A percentile compares a stretch with the other conserved stretches of the same genome.
Evolutionary conservation across 2,113 vertebrate genomes (phyloP).

Genomic region (Onychorhynchus coronatus): DNA sequence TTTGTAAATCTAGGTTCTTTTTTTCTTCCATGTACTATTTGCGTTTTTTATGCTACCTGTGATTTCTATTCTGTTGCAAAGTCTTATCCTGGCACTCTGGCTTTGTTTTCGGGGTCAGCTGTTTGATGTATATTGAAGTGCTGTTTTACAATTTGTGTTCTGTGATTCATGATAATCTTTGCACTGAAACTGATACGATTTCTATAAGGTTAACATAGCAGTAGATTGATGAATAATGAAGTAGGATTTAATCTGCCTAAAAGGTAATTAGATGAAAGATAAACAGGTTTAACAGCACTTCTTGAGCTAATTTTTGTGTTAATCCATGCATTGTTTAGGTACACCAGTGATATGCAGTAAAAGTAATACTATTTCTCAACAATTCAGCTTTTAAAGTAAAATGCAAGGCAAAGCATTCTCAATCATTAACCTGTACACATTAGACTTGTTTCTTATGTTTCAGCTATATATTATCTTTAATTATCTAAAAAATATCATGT

Average conservation of each 20-base stretch:
- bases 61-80: neutral
- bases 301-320: neutral
- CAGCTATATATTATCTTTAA: constrained; percentile 21
- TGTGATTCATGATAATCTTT: neutral
- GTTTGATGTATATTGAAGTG: neutral
- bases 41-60: neutral
- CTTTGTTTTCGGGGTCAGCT: neutral
- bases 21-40: neutral
- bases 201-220: neutral
- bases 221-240: neutral
- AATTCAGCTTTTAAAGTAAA: neutral
- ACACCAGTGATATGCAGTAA: neutral
- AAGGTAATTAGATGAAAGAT: neutral
- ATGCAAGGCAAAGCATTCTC: neutral
- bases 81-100: neutral
- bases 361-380: neutral
- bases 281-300: neutral
- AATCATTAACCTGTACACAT: neutral
- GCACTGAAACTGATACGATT: neutral
- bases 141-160: neutral
- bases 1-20: neutral
- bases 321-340: neutral
- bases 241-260: neutral
- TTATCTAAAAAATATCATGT: neutral
- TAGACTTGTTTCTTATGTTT: constrained; percentile 37